A percentile compares a stretch with the other conserved stretches of the same genome.
These are phyloP conservation scores for Aphelocoma californica DNA, from an alignment of 2,797 vertebrate genomes.

Conservation along the genomic window DNA sequence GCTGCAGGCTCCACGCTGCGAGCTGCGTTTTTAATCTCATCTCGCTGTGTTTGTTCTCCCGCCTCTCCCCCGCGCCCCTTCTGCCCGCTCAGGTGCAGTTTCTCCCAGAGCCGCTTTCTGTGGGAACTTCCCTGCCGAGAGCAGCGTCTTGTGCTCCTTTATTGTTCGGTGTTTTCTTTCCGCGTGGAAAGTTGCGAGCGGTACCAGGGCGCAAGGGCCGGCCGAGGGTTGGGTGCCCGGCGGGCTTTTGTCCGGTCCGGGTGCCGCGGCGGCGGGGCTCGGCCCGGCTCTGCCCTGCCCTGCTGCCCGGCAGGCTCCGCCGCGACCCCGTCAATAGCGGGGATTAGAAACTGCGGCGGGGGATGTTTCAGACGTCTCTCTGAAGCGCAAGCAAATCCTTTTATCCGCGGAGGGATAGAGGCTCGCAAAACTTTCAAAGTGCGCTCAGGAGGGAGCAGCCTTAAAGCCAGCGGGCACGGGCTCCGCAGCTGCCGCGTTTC, in stretches of 20 bases:
- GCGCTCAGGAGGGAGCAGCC: neutral
- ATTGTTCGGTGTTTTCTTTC: neutral
- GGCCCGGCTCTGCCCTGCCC: neutral
- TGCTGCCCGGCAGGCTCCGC: neutral
- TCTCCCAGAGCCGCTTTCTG: neutral
- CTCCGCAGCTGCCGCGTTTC: neutral
- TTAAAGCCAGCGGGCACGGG: neutral
- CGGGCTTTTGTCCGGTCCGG: neutral
- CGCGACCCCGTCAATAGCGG: neutral
- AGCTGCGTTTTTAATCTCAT: accelerated
- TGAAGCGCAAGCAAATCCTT: neutral
- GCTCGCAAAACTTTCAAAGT: neutral
- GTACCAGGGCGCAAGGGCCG: neutral
- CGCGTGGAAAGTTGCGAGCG: neutral
- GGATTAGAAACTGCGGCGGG: neutral
- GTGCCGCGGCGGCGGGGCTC: neutral
- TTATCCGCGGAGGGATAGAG: neutral
- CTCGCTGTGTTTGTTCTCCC: neutral
- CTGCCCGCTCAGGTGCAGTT: neutral
- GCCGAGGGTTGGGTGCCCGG: neutral
- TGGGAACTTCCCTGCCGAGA: neutral
- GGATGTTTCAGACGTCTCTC: neutral
- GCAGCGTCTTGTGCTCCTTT: neutral
- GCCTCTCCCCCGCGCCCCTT: neutral
- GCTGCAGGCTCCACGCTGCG: neutral